Evolutionary conservation across 2,113 vertebrate species (phyloP).

Genomic region (Glaucidium brasilianum): DNA sequence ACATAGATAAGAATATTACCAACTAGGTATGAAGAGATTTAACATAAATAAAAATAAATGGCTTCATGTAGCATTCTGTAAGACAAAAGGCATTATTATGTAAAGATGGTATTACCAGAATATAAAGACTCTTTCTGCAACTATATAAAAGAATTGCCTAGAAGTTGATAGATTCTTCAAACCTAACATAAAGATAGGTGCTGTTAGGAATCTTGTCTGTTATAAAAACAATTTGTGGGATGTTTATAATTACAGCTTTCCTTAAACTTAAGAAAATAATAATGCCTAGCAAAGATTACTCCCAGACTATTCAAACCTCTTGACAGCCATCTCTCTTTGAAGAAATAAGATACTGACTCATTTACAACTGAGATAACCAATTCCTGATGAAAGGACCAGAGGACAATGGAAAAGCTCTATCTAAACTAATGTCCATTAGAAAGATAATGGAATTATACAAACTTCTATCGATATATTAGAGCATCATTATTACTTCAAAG

Average conservation of each 20-base stretch:
- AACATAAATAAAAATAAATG: not conserved
- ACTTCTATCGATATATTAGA: not conserved
- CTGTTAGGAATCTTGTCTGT: not conserved
- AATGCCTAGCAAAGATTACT: not conserved
- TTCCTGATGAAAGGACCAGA: not conserved
- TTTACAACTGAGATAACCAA: not conserved
- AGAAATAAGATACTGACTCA: not conserved
- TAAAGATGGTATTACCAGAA: not conserved
- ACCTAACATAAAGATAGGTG: not conserved
- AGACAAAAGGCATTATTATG: not conserved
- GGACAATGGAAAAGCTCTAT: not conserved
- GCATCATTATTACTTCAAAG: not conserved
- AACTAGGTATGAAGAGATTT: not conserved
- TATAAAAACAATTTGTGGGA: not conserved
- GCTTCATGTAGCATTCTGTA: not conserved
- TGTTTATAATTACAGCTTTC: not conserved
- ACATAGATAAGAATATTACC: not conserved
- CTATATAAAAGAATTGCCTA: not conserved
- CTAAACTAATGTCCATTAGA: not conserved
- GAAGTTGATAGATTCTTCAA: not conserved
- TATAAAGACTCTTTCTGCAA: not conserved
- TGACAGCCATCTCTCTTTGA: not conserved
- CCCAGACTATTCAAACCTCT: not conserved
- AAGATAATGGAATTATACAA: not conserved
- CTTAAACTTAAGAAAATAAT: not conserved